phyloP scores from a whole-genome alignment of 1,140 invertebrate genomes.

The Drosophila busckii region DNA sequence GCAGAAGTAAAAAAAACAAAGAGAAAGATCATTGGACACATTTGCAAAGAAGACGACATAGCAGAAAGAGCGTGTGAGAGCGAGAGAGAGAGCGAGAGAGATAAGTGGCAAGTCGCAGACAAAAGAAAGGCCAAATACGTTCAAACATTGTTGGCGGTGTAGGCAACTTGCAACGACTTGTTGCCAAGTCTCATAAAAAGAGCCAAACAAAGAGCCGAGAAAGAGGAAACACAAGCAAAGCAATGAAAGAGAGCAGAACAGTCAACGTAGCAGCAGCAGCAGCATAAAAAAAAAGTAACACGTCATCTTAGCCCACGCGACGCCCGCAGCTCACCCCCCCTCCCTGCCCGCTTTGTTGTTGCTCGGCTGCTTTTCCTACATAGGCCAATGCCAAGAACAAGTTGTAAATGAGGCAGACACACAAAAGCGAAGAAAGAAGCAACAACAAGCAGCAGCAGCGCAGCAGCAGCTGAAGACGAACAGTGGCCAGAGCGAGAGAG shows the following conservation, averaged over 20 bases:
- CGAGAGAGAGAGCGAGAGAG: constrained; percentile 22
- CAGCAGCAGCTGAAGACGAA: constrained; percentile 10
- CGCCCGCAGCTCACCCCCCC: constrained; percentile 1
- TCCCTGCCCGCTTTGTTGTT: not conserved
- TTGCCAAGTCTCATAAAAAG: constrained; percentile 71
- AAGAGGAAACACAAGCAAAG: constrained; percentile 55
- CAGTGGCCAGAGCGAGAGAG: constrained; percentile 42
- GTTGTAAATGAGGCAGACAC: constrained; percentile 71
- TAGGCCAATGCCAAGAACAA: constrained; percentile 65
- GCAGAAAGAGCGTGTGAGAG: constrained; percentile 9
- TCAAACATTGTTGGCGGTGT: constrained; percentile 49
- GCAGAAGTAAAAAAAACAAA: constrained; percentile 25
- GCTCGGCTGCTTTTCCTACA: not conserved
- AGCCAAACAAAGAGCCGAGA: constrained; percentile 51
- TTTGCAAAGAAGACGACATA: constrained; percentile 33
- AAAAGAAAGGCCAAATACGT: constrained; percentile 72
- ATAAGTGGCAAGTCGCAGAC: constrained; percentile 29
- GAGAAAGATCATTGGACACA: constrained; percentile 65
- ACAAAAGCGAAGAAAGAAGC: constrained; percentile 23
- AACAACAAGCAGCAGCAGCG: constrained; percentile 20
- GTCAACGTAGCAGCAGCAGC: constrained; percentile 20
- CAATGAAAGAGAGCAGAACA: constrained; percentile 23
- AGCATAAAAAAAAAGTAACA: constrained; percentile 59
- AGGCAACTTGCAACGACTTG: constrained; percentile 47
- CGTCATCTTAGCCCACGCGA: constrained; percentile 57